Evolutionary conservation across 2,888 invertebrate genomes (phyloP).

Genomic region (Eremobia ochroleuca): DNA sequence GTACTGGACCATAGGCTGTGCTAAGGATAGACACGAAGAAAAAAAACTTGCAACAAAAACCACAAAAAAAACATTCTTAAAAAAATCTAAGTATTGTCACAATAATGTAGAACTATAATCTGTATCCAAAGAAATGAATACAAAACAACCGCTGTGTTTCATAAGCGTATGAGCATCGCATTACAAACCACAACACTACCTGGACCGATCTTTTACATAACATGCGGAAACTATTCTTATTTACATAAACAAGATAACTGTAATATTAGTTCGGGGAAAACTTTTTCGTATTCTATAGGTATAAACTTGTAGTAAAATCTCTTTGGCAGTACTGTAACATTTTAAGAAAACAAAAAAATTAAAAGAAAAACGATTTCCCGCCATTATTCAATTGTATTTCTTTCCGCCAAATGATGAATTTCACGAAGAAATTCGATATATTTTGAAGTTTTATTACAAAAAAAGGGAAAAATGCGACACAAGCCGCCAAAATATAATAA

Average conservation of each 20-base stretch:
- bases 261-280: too few species aligned
- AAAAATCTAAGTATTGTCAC: neutral
- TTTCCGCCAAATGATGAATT: too few species aligned
- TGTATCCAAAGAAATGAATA: neutral
- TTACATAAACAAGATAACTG: neutral
- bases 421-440: too few species aligned
- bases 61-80: neutral
- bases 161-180: conserved; percentile 24
- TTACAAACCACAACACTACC: conserved; percentile 59
- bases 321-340: too few species aligned
- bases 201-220: conserved; percentile 35
- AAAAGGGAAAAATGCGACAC: too few species aligned
- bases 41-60: neutral
- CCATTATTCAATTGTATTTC: too few species aligned
- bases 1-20: neutral
- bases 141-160: conserved; percentile 22
- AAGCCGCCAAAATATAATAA: too few species aligned
- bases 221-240: conserved; percentile 26
- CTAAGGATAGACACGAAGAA: neutral
- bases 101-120: neutral
- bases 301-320: too few species aligned
- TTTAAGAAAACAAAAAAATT: too few species aligned
- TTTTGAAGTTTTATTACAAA: too few species aligned
- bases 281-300: too few species aligned
- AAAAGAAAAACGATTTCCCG: too few species aligned